These are phyloP conservation scores for Endotricha flammealis DNA, from an alignment of 2,888 invertebrate genomes.

Conservation along the genomic window DNA sequence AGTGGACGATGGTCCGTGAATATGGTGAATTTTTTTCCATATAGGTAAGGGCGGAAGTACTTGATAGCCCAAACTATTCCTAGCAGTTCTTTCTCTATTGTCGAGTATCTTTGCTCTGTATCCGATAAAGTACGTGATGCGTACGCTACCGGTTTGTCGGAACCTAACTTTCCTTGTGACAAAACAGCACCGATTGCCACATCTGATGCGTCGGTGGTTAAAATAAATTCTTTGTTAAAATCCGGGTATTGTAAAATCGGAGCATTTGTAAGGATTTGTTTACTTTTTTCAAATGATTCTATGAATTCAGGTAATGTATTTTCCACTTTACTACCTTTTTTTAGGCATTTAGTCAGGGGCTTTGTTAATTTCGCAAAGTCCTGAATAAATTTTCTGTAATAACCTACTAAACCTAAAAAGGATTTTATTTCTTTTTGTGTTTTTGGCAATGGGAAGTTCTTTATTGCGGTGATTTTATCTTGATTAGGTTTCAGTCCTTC, in stretches of 20 bases:
- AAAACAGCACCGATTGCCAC: conserved; percentile 28
- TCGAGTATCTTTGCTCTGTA: no score
- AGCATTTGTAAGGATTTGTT: background rate
- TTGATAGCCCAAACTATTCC: no score
- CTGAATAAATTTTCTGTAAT: no score
- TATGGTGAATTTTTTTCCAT: no score
- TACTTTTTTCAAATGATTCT: conserved; percentile 16
- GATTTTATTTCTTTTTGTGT: conserved; percentile 26
- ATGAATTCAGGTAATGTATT: conserved; percentile 18
- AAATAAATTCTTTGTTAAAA: conserved; percentile 29
- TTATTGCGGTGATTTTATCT: conserved; percentile 26
- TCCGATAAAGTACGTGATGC: no score
- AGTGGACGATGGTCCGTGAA: no score
- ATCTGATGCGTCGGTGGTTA: conserved; percentile 29
- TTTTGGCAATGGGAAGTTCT: conserved; percentile 23
- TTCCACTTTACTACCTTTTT: conserved; percentile 19
- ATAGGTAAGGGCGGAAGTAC: no score
- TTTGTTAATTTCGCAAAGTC: no score
- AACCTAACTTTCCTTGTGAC: conserved; percentile 27
- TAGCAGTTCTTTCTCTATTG: no score
- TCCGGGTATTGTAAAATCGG: conserved; percentile 30
- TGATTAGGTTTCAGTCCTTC: conserved; percentile 26
- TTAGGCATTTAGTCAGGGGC: conserved; percentile 26
- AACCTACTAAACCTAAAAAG: no score
- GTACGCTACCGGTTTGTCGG: conserved; percentile 27